phyloP scores from a whole-genome alignment of 2,113 vertebrate species.

The Uria lomvia region DNA sequence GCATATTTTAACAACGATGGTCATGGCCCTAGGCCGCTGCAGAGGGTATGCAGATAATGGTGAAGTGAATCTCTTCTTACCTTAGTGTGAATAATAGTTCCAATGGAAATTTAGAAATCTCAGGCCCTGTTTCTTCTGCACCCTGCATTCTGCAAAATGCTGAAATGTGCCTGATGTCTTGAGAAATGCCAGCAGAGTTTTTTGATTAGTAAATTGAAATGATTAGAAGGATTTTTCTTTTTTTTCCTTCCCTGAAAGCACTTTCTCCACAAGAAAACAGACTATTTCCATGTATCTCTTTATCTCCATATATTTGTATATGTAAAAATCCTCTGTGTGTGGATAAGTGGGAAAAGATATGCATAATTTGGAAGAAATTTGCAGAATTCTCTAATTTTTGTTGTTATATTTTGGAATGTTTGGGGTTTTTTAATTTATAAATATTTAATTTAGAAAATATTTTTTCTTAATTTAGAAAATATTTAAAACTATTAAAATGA shows the following conservation, averaged over 20 bases:
- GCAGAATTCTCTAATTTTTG: neutral
- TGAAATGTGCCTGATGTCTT: neutral
- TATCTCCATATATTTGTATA: neutral
- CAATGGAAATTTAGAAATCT: neutral
- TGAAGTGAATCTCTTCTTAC: neutral
- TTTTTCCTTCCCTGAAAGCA: neutral
- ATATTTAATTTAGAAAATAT: neutral
- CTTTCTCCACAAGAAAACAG: neutral
- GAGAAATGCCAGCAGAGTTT: neutral
- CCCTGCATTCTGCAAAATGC: neutral
- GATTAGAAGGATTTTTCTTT: neutral
- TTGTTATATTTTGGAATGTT: neutral
- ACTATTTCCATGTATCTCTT: neutral
- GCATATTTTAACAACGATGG: neutral
- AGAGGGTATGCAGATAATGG: neutral
- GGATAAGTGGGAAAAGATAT: neutral
- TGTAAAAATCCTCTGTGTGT: neutral
- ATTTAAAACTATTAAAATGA: neutral
- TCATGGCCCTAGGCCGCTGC: neutral
- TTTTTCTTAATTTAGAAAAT: neutral
- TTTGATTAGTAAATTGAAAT: neutral
- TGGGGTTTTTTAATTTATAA: neutral
- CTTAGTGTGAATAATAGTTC: neutral
- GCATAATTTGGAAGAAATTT: neutral
- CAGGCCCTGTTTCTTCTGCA: neutral